These are phyloP conservation scores for Diadema setosum DNA, from an alignment of 35 echinoderm and acorn worm species.

Conservation along the genomic window DNA sequence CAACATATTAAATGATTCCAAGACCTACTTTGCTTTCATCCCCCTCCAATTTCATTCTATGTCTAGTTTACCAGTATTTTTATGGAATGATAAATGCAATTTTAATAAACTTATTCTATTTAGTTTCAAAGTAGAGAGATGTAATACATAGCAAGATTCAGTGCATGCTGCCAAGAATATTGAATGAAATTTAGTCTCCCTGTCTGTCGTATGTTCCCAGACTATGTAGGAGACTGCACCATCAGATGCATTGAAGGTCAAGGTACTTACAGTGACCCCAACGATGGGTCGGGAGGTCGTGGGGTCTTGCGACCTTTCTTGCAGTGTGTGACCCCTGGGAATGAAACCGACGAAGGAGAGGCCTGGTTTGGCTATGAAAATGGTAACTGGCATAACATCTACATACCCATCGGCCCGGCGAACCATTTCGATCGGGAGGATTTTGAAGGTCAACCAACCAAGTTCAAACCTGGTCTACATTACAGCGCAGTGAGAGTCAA, in stretches of 20 bases:
- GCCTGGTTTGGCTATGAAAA: conserved; percentile 92
- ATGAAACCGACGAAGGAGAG: conserved; percentile 5
- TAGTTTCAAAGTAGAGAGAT: no score
- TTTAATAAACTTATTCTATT: no score
- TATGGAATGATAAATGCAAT: no score
- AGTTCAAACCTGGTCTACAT: conserved; percentile 80
- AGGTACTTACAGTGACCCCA: conserved; percentile 62
- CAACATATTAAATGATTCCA: no score
- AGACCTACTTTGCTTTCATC: no score
- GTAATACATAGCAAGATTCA: no score
- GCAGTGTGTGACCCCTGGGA: conserved; percentile 44
- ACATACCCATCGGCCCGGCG: conserved; percentile 70
- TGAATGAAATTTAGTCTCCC: background rate
- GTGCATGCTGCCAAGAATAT: background rate
- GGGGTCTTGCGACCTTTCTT: conserved; percentile 38
- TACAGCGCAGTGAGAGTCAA: conserved; percentile 48
- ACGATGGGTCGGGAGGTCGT: conserved; percentile 59
- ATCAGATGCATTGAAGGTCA: conserved; percentile 47
- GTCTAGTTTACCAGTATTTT: no score
- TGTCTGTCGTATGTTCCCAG: background rate
- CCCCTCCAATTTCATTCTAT: no score
- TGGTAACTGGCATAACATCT: conserved; percentile 74
- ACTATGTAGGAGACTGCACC: conserved; percentile 42
- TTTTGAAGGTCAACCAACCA: conserved; percentile 67
- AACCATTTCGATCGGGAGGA: conserved; percentile 39